Base-by-base conservation (phyloP, 64 coral and sea anemone species). In the Stichodactyla helianthus region DNA sequence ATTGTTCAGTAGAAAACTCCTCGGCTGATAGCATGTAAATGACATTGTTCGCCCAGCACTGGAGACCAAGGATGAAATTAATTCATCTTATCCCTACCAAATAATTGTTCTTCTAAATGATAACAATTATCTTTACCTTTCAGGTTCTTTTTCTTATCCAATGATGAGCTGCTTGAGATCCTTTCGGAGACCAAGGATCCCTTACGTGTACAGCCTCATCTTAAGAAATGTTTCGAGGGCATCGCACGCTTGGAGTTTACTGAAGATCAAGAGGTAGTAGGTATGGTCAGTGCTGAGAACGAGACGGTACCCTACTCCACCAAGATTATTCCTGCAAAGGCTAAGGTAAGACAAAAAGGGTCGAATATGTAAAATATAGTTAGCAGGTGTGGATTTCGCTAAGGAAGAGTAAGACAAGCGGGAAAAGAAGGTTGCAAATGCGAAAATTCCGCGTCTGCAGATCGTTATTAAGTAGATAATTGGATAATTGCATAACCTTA, bases 241-340 rank as follows among this genome's bases (percentile, higher is more conserved):
- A 95, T 99, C 79, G 79, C 97, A 52, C 91, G 92, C 44, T 85
- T 99, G 25, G 97, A 99, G 88, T 99, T 99, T 57, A 99, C 97
- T 14, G 97, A 99, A 54, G 93, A 99, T 59, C 97, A 99, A 59
- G 97, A 99, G 65, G 91, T 99, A 17, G 97, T 99, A 7, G 97
- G 97, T 60, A 99, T 99, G 97, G 93, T 99, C 63, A 99, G 97
- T n/a, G 93, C 97, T 4, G 97, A 99, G 86, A 99, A 99, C 51
- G 97, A 99, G 83, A 92, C 93, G 6, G 97, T 99, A 26, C 97
- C 97, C 0, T 99, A 95, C 64, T 82, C 82, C 56, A 89, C 81
- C 18, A 99, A 99, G 86, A 99, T 99, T 55, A 93, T 95, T 52
- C 97, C 97, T 20, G 97, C 97, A 86, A 99, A 99, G 59, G 95